phyloP scores from a whole-genome alignment of 92 coral and sea anemone genomes.

The Metridium senile region DNA sequence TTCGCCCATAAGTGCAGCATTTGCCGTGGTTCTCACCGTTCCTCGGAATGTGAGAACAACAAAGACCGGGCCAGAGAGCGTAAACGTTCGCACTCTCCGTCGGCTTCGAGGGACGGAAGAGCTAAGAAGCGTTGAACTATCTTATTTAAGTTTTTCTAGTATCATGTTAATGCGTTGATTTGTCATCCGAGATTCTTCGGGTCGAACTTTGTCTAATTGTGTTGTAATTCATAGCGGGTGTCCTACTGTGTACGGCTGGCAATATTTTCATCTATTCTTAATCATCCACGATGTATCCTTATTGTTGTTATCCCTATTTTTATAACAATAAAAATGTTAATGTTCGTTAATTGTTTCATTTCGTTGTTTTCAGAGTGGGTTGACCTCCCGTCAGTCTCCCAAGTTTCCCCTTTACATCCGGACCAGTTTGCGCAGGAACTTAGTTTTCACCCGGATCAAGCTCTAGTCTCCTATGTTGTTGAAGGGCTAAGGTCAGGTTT shows the following conservation, averaged over 20 bases:
- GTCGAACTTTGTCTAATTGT: neutral
- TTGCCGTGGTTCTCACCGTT: conserved; percentile 40
- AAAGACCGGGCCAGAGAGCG: neutral
- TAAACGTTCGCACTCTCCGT: conserved; percentile 5
- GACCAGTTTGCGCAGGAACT: conserved; percentile 2
- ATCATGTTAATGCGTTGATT: neutral
- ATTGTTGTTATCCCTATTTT: neutral
- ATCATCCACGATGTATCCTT: neutral
- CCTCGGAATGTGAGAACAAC: conserved; percentile 13
- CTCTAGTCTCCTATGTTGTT: conserved; percentile 1
- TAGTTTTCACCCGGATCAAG: conserved; percentile 18
- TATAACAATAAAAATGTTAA: neutral
- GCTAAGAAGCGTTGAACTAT: neutral
- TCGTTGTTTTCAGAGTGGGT: neutral
- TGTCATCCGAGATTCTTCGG: neutral
- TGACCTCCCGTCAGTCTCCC: neutral
- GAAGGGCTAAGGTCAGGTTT: conserved; percentile 26
- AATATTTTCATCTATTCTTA: no score
- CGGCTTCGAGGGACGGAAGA: neutral
- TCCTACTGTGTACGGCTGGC: neutral
- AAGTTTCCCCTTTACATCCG: neutral
- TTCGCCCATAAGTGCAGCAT: conserved; percentile 39
- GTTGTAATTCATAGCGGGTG: no score
- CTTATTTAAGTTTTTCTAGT: neutral
- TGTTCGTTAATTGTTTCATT: neutral